Evolutionary conservation across 2,888 invertebrate genomes (phyloP), one percentile per base, ranked within the genome.

Genomic region (Teinopalpus imperialis): DNA sequence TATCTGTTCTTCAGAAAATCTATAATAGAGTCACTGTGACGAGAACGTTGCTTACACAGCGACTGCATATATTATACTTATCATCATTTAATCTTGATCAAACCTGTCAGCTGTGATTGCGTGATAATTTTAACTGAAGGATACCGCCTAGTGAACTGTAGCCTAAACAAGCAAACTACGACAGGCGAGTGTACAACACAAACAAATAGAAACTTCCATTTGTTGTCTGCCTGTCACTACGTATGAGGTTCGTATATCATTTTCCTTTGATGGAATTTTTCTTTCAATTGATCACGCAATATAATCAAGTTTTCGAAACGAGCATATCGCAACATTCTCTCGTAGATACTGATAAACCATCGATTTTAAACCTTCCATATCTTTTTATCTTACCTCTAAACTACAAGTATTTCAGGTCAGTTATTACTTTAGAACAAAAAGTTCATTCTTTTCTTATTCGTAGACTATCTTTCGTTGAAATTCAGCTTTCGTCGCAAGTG

Each of bases 81-180:
- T 51, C 7, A 29, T 48, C 42, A 49, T 54, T 48, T 47, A 37
- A 31, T 46, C 34, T 26, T 44, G 42, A 51, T 46, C 41, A 51
- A 9, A 39, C 29, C 24, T 26, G 42, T 46, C 51, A 43, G 49
- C 42, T 29, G 43, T 29, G 47, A 26, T 36, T 35, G 34, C 24
- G 24, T 14, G 50, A 53, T 48, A 48, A 43, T 23, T 43, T 27
- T 32, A 53, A 48, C 49, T 42, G 62, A 66, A 69, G 67, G 71
- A 67, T 68, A 61, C 64, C 66, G 68, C 61, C 63, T 58, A 57
- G 68, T 52, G 58, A 59, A 44, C 54, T 57, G 52, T 43, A 31
- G 56, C 56, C 60, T 53, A 44, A 60, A 26, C 12, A 43, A 43
- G 43, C 44, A 44, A 36, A 37, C 59, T 49, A 49, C 48, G 51